phyloP scores from a whole-genome alignment of 2,888 invertebrate species.

The Cordylochernes scorpioides region DNA sequence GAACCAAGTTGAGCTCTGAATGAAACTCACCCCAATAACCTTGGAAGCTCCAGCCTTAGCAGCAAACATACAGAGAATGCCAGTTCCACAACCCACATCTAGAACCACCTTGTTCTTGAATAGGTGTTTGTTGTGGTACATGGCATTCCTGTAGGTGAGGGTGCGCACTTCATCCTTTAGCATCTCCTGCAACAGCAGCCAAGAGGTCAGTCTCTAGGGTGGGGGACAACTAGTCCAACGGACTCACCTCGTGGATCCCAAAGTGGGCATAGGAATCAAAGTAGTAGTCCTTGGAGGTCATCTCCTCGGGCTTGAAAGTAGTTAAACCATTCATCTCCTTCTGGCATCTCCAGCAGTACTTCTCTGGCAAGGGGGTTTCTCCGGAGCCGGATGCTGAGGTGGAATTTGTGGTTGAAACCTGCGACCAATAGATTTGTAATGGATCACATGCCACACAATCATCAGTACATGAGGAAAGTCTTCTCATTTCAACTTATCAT shows the following conservation, averaged over 20 bases:
- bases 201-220: no score
- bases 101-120: constrained; percentile 56
- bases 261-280: constrained; percentile 99
- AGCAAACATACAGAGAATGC: constrained; percentile 97
- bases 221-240: not conserved
- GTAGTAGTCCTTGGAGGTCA: constrained; percentile 98
- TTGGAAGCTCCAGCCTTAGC: constrained; percentile 87
- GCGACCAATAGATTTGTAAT: constrained; percentile 1
- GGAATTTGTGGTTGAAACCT: constrained; percentile 2
- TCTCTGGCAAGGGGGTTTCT: constrained; percentile 1
- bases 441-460: no score
- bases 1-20: no score
- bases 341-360: constrained; percentile 11
- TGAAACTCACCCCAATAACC: constrained; percentile 55
- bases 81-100: constrained; percentile 96
- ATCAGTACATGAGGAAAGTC: no score
- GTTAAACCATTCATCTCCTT: constrained; percentile 12
- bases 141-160: constrained; percentile 87
- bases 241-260: constrained; percentile 67
- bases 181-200: no score
- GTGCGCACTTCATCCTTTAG: constrained; percentile 97
- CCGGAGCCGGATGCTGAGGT: not conserved
- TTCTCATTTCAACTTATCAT: no score
- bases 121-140: constrained; percentile 96
- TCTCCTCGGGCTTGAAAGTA: constrained; percentile 41